Evolutionary conservation across 37 sponge, comb jelly and placozoan genomes (phyloP), one percentile per base, ranked within the genome.

Genomic region (Amphimedon queenslandica): DNA sequence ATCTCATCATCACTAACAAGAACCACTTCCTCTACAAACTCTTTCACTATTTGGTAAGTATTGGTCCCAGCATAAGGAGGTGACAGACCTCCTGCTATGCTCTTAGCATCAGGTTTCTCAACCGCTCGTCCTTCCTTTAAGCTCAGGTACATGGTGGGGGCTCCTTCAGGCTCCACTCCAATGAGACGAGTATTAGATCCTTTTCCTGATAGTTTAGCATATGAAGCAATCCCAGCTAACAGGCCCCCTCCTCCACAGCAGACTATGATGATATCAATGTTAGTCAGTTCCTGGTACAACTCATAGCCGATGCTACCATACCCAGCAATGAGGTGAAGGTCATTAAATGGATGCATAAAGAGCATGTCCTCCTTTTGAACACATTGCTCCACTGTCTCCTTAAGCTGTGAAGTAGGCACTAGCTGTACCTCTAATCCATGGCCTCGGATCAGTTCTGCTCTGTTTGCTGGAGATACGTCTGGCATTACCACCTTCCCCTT

Each of bases 241-340:
- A 87, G 67, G 16, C 88, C 88, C 21, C 88, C 88, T 1, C 88
- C 88, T 13, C 88, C 88, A 64, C 82, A 82, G 28, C 88, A 87
- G 21, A 82, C 88, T 23, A 87, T 47, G 5, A 87, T 78, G 1
- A 87, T 53, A 40, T 87, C 88, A 8, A 77, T 58, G 3, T 69
- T 72, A 2, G 67, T 55, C 18, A 56, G 6, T 28, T 87, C 83
- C 36, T 87, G 69, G 37, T 83, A 24, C 2, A 87, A 75, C 79
- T 87, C 88, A 53, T 77, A 36, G 1, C 87, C 87, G 8, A 51
- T 40, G 64, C 81, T 81, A 31, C 81, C 87, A 37, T 86, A 66
- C 18, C 87, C 87, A 4, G 76, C 78, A 25, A 86, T 86, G 41
- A 86, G 81, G 32, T 75, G 31, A 27, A 40, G 30, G 76, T 86